phyloP scores from a whole-genome alignment of 2,797 vertebrate species.

The Hippocampus kuda region DNA sequence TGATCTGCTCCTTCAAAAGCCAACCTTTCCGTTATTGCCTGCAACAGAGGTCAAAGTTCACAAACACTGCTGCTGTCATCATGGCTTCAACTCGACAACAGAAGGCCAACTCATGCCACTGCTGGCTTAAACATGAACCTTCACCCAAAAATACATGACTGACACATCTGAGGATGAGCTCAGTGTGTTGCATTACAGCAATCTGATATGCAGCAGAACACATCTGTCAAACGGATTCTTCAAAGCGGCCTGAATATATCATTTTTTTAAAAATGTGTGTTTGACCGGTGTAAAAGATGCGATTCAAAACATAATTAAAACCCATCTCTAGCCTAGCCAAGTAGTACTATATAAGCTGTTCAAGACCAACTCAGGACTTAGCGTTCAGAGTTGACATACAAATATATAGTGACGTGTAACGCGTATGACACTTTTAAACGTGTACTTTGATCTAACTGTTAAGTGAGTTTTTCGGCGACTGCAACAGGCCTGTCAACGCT shows the following conservation, averaged over 20 bases:
- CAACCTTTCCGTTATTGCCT: neutral
- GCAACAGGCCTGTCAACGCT: slow-evolving; percentile 55
- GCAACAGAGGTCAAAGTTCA: slow-evolving; percentile 4
- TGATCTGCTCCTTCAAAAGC: neutral
- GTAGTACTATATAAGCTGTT: slow-evolving; percentile 17
- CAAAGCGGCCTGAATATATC: neutral
- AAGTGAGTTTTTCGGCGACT: neutral
- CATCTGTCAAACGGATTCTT: neutral
- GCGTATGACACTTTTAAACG: neutral
- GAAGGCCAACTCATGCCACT: neutral
- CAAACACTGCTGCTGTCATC: neutral
- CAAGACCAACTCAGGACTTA: slow-evolving; percentile 40
- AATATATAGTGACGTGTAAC: neutral
- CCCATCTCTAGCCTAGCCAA: neutral
- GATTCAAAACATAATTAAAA: neutral
- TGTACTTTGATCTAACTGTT: neutral
- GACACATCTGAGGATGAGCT: slow-evolving; percentile 2
- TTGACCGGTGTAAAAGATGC: neutral
- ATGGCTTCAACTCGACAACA: neutral
- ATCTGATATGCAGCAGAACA: neutral
- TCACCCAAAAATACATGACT: slow-evolving; percentile 3
- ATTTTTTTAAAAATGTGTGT: neutral
- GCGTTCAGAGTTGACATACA: slow-evolving; percentile 6
- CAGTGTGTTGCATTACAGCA: neutral
- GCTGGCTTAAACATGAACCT: slow-evolving; percentile 5